Evolutionary conservation across 2,888 invertebrate species (phyloP), one percentile per base, ranked within the genome.

Genomic region (Cordilura impudica): DNA sequence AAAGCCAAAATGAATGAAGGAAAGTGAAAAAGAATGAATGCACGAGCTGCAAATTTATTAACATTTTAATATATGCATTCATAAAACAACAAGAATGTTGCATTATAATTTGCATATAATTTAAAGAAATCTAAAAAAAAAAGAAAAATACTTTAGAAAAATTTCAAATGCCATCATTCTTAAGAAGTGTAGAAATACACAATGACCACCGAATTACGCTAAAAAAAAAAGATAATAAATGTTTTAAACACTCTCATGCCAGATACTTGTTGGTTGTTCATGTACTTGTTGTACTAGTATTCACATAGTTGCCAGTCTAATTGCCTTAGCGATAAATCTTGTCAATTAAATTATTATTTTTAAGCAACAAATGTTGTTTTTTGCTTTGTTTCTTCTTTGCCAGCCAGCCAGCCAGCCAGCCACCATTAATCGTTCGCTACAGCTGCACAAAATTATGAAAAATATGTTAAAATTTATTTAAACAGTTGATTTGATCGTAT

Each of bases 301-400:
- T 69, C 54, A 35, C 56, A 49, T 56, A 49, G 84, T 85, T 85
- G 84, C 86, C 85, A 85, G 86, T 84, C 87, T 89, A 88, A 88
- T 89, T 88, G 89, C 88, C 85, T 85, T 85, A 83, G 86, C 89
- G 85, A 89, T 88, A 89, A 88, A 88, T 88, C 89, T 89, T 89
- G 88, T 87, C 88, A 89, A 88, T 88, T 89, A 88, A 89, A 89
- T 89, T 88, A 89, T 89, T 88, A 88, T 86, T 86, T 87, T 86
- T 84, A 87, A 87, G 86, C 71, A 72, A 65, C 76, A 79, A 75
- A 73, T 78, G 73, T 70, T 69, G 63, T 73, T 61, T 67, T 65
- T 56, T 35, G 31, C 53, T 71, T 16, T 65, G 4, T 16, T 16
- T 16, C 45, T 16, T 8, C 45, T 43, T 43, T 51, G 19, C 23